phyloP scores from a whole-genome alignment of 92 coral and sea anemone genomes.

The Nematostella vectensis region DNA sequence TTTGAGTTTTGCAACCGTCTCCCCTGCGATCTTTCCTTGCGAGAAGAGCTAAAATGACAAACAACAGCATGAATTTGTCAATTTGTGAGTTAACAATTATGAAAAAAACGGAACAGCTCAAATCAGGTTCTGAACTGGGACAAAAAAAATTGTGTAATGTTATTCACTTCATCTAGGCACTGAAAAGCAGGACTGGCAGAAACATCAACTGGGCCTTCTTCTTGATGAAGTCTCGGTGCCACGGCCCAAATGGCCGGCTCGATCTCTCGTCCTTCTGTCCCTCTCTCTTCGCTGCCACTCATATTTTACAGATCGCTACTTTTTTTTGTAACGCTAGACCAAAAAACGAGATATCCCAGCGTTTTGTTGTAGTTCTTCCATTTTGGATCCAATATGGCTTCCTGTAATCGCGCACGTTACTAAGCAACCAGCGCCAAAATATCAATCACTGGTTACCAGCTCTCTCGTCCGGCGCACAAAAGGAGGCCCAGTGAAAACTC shows the following conservation, averaged over 20 bases:
- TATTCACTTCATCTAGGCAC: conserved; percentile 84
- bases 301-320: conserved; percentile 36
- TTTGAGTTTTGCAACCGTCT: conserved; percentile 88
- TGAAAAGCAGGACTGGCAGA: conserved; percentile 98
- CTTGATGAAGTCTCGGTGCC: conserved; percentile 92
- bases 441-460: too few species aligned
- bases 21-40: conserved; percentile 91
- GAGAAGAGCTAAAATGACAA: conserved; percentile 53
- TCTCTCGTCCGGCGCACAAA: background rate
- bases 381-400: conserved; percentile 28
- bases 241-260: conserved; percentile 96
- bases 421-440: conserved; percentile 40
- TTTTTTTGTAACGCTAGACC: conserved; percentile 1
- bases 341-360: background rate
- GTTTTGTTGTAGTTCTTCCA: conserved; percentile 2
- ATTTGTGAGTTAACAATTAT: too few species aligned
- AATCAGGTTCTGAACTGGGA: too few species aligned
- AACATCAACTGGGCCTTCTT: conserved; percentile 96
- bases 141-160: too few species aligned
- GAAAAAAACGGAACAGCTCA: too few species aligned
- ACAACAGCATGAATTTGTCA: background rate
- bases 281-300: conserved; percentile 93
- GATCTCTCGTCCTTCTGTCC: conserved; percentile 57
- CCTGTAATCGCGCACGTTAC: conserved; percentile 35
- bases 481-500: too few species aligned